Conservation (phyloP, 2,888 invertebrate species). For the Andricus quercusramuli region DNA sequence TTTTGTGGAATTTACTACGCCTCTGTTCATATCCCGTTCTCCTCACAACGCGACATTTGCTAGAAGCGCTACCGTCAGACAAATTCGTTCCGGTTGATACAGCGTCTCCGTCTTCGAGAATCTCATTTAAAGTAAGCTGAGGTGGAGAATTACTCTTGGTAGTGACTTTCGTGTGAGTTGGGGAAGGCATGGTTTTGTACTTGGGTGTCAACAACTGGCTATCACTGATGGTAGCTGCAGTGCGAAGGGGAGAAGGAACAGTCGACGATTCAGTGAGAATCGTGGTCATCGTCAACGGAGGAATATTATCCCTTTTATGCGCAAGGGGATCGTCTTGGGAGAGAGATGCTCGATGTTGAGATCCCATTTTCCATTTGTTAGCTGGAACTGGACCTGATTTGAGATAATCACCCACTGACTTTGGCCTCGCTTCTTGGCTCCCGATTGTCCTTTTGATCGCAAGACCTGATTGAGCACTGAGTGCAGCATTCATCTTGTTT, state of each 20-base stretch:
- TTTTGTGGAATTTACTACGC: conserved; percentile 86
- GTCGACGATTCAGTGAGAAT: conserved; percentile 81
- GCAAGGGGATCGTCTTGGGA: conserved; percentile 61
- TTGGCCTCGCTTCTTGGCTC: conserved; percentile 67
- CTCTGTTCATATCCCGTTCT: conserved; percentile 81
- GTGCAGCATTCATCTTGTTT: conserved; percentile 51
- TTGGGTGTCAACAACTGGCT: conserved; percentile 76
- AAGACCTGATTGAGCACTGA: conserved; percentile 36
- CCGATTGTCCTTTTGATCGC: conserved; percentile 54
- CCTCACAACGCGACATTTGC: conserved; percentile 66
- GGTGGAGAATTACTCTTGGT: conserved; percentile 70
- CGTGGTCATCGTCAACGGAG: conserved; percentile 70
- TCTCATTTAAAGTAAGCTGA: conserved; percentile 83
- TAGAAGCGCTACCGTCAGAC: conserved; percentile 57
- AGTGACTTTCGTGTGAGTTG: conserved; percentile 73
- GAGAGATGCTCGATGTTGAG: conserved; percentile 67
- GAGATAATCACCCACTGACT: conserved; percentile 71
- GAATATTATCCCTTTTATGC: conserved; percentile 42
- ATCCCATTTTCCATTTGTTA: conserved; percentile 75
- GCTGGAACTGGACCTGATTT: conserved; percentile 64
- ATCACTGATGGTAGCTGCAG: conserved; percentile 69
- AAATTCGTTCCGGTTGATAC: conserved; percentile 53
- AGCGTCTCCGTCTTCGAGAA: conserved; percentile 83
- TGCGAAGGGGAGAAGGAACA: conserved; percentile 80
- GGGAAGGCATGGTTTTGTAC: conserved; percentile 83